Evolutionary conservation across 2,888 invertebrate species (phyloP).

Genomic region (Colostygia pectinataria): DNA sequence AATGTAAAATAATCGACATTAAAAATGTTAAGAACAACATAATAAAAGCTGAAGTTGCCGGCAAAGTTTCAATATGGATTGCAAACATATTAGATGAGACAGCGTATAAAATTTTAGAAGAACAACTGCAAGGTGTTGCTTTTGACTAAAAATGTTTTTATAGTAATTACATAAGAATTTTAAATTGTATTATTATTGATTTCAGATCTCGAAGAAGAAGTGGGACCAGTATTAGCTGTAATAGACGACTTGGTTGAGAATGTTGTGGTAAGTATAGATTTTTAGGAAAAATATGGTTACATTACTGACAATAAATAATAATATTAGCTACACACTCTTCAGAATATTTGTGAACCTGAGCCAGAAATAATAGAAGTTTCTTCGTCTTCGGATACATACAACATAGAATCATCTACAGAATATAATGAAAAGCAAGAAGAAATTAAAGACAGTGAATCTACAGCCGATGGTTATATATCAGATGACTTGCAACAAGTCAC

Average conservation of each 20-base stretch:
- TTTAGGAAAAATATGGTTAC: not conserved
- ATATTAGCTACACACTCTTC: not conserved
- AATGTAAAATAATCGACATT: constrained; percentile 28
- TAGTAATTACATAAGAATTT: no score
- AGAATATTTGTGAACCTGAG: constrained; percentile 37
- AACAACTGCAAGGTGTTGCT: constrained; percentile 57
- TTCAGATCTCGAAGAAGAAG: constrained; percentile 68
- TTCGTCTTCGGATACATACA: constrained; percentile 20
- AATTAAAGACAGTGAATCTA: not conserved
- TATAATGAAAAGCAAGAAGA: not conserved
- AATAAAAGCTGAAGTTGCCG: constrained; percentile 49
- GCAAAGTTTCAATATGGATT: constrained; percentile 61
- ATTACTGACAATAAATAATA: no score
- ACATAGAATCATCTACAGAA: constrained; percentile 10
- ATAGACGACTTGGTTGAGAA: constrained; percentile 59
- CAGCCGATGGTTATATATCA: not conserved
- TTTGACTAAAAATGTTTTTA: not conserved
- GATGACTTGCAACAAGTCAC: not conserved
- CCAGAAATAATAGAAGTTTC: constrained; percentile 10
- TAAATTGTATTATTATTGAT: constrained; percentile 3
- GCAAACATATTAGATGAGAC: constrained; percentile 57
- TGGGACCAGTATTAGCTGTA: constrained; percentile 64
- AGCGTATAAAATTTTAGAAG: constrained; percentile 52
- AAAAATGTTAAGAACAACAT: constrained; percentile 29
- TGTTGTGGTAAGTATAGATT: constrained; percentile 49